Evolutionary conservation across 2,888 invertebrate species (phyloP).

Genomic region (Spodoptera exigua): DNA sequence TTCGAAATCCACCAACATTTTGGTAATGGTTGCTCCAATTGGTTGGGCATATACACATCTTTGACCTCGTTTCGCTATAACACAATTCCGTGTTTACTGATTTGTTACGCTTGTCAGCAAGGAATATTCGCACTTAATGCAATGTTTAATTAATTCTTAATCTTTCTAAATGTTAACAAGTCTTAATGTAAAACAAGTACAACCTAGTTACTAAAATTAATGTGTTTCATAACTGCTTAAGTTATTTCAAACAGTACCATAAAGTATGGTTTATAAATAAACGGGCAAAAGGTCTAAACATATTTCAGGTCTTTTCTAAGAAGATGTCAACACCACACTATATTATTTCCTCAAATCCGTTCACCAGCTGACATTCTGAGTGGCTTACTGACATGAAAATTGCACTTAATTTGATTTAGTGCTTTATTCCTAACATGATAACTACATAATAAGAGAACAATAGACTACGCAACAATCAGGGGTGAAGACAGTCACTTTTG

Average conservation of each 20-base stretch:
- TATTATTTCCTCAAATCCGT: slow-evolving; percentile 39
- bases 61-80: slow-evolving; percentile 15
- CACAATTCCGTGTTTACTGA: slow-evolving; percentile 6
- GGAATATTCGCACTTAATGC: background rate
- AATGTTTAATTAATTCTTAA: background rate
- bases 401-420: slow-evolving; percentile 54
- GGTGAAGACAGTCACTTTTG: slow-evolving; percentile 20
- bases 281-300: too few species aligned
- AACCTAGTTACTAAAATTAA: too few species aligned
- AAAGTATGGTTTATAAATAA: background rate
- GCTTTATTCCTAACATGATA: slow-evolving; percentile 55
- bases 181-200: too few species aligned
- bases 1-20: slow-evolving; percentile 16
- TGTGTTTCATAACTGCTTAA: too few species aligned
- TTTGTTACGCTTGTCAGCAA: slow-evolving; percentile 3
- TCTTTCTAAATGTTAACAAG: too few species aligned
- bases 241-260: background rate
- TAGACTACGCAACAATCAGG: slow-evolving; percentile 22
- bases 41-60: background rate
- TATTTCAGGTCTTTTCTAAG: slow-evolving; percentile 16
- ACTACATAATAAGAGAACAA: slow-evolving; percentile 48
- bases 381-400: slow-evolving; percentile 71
- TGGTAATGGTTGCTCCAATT: slow-evolving; percentile 6
- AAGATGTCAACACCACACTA: slow-evolving; percentile 40
- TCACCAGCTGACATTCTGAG: slow-evolving; percentile 64